These are phyloP conservation scores for Labeo rohita DNA, from an alignment of 2,113 vertebrate genomes.

Conservation along the genomic window DNA sequence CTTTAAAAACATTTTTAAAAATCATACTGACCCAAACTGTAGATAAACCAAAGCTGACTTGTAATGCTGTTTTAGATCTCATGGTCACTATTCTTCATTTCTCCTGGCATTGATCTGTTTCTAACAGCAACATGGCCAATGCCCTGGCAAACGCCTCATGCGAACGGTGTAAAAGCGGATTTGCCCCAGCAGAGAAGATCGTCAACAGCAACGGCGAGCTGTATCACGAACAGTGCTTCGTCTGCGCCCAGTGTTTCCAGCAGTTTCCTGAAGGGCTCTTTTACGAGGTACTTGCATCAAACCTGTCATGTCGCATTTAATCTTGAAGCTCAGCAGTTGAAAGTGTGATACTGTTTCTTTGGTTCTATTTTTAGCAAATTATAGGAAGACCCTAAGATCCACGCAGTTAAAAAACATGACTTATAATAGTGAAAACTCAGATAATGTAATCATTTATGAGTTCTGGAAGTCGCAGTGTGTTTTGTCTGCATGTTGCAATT, in stretches of 20 bases:
- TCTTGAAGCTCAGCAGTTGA: not conserved
- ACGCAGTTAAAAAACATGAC: too few species aligned
- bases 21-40: too few species aligned
- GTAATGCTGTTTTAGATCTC: not conserved
- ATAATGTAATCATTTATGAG: too few species aligned
- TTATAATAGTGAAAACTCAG: too few species aligned
- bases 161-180: constrained; percentile 90
- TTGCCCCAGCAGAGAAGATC: constrained; percentile 91
- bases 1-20: too few species aligned
- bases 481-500: not conserved
- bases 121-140: constrained; percentile 92
- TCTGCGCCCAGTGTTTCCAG: constrained; percentile 97
- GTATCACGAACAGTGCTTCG: constrained; percentile 96
- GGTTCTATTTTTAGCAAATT: not conserved
- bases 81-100: not conserved
- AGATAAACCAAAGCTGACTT: not conserved
- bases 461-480: not conserved
- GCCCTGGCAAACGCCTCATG: constrained; percentile 92
- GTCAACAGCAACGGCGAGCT: constrained; percentile 97
- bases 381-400: not conserved
- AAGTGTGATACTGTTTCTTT: not conserved
- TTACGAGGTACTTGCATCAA: constrained; percentile 85
- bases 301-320: not conserved
- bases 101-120: constrained; percentile 44
- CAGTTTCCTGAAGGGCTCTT: constrained; percentile 98